phyloP scores from a whole-genome alignment of 2,888 invertebrate genomes.

The Parnassius orleans region DNA sequence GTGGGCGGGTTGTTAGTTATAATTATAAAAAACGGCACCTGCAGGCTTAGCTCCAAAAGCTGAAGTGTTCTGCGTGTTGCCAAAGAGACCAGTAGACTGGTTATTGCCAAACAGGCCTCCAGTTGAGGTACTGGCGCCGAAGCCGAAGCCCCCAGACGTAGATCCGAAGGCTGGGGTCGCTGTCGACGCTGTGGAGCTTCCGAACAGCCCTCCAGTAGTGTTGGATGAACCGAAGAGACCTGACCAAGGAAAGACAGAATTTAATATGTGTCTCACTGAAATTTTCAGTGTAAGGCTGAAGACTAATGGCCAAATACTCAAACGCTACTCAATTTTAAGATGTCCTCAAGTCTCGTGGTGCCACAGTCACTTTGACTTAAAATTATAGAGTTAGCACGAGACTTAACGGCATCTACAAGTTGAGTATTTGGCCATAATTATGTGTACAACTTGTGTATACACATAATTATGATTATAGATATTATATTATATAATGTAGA shows the following conservation, averaged over 20 bases:
- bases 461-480: no score
- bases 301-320: no score
- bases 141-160: conserved; percentile 68
- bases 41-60: conserved; percentile 82
- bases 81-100: conserved; percentile 81
- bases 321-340: no score
- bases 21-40: conserved; percentile 45
- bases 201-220: conserved; percentile 60
- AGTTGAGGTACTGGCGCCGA: conserved; percentile 65
- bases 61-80: conserved; percentile 74
- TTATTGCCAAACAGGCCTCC: conserved; percentile 83
- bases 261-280: no score
- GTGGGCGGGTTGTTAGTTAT: not conserved
- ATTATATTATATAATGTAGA: no score
- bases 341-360: no score
- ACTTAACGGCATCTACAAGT: no score
- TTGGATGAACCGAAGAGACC: conserved; percentile 83
- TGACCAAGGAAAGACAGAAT: conserved; percentile 31
- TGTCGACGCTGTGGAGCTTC: conserved; percentile 50
- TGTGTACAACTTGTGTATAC: no score
- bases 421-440: no score
- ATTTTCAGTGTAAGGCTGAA: no score
- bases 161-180: conserved; percentile 85
- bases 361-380: no score
- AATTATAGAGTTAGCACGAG: no score